A percentile compares a stretch with the other conserved stretches of the same genome.
phyloP scores from a whole-genome alignment of 2,888 invertebrate genomes.

The Euzophera pinguis region DNA sequence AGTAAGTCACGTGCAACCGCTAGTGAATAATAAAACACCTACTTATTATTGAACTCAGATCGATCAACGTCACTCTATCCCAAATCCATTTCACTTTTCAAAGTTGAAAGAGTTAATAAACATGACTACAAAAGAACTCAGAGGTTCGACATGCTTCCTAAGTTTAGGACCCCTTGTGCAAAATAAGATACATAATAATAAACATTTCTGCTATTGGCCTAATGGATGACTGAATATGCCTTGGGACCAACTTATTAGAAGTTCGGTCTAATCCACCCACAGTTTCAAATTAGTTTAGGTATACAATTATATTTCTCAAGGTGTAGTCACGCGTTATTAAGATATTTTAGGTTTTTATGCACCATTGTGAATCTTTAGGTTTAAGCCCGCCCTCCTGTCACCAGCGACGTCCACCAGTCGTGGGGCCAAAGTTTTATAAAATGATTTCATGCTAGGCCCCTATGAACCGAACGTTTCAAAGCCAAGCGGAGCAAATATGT shows the following conservation, averaged over 20 bases:
- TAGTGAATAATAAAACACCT: no score
- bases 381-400: no score
- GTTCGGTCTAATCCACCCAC: not conserved
- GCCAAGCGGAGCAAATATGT: no score
- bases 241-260: constrained; percentile 4
- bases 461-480: no score
- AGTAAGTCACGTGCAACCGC: not conserved
- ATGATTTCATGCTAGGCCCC: no score
- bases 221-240: not conserved
- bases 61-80: not conserved
- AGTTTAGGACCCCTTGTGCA: no score
- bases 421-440: no score
- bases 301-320: not conserved
- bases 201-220: not conserved
- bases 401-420: no score
- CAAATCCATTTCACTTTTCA: not conserved
- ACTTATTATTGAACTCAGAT: not conserved
- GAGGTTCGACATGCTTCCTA: no score
- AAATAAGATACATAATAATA: not conserved
- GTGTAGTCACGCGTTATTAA: no score
- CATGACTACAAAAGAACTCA: not conserved
- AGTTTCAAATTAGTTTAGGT: constrained; percentile 1
- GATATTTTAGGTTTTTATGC: no score
- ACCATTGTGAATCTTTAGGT: no score
- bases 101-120: constrained; percentile 2